phyloP scores from a whole-genome alignment of 2,113 vertebrate genomes.

The Tragelaphus scriptus region DNA sequence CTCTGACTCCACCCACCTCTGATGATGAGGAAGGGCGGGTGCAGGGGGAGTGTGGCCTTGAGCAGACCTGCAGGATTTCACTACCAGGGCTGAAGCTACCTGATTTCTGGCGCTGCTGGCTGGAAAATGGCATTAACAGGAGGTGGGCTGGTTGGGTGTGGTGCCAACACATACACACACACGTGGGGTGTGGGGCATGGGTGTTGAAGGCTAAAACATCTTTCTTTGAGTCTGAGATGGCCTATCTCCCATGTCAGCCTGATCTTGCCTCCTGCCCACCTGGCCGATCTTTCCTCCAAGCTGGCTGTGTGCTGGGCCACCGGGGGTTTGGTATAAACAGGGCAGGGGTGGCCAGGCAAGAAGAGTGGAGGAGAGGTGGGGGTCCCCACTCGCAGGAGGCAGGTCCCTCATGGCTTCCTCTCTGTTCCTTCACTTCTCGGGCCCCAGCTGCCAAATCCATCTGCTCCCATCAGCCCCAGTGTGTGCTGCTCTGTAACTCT shows the following conservation, averaged over 20 bases:
- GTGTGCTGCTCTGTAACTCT: fast-evolving
- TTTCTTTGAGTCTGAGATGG: too few species aligned
- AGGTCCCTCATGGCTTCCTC: background rate
- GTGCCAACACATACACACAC: background rate
- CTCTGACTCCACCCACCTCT: background rate
- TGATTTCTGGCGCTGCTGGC: too few species aligned
- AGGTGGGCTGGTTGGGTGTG: too few species aligned
- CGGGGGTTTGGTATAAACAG: too few species aligned
- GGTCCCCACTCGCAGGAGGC: background rate
- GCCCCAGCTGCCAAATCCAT: fast-evolving
- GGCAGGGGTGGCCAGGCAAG: background rate
- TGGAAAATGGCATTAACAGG: background rate
- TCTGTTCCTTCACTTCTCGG: background rate
- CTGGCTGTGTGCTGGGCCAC: background rate
- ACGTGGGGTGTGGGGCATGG: background rate
- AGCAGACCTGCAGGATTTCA: background rate
- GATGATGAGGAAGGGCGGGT: background rate
- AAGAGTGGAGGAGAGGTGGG: background rate
- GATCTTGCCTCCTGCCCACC: background rate
- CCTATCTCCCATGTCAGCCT: fast-evolving
- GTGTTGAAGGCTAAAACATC: background rate
- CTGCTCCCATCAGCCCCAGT: background rate
- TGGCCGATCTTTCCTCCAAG: fast-evolving
- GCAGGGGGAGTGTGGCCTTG: background rate
- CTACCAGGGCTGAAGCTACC: background rate